Evolutionary conservation across 2,113 vertebrate species (phyloP).

Genomic region (Atrichornis clamosus): DNA sequence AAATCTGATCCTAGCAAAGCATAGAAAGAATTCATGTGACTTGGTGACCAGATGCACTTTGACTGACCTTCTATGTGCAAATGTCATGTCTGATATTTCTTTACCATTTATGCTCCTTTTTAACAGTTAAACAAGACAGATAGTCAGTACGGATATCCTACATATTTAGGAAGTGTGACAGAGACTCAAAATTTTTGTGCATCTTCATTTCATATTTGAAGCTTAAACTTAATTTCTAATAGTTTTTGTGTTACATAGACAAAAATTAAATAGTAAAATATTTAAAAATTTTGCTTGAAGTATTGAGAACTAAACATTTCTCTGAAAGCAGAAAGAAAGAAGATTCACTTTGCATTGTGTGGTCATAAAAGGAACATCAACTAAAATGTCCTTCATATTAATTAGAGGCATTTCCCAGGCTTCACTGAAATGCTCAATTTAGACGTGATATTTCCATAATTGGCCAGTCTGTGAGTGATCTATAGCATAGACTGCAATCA

Average conservation of each 20-base stretch:
- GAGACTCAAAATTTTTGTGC: not conserved
- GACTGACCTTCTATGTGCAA: not conserved
- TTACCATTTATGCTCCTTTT: not conserved
- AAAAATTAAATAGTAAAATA: not conserved
- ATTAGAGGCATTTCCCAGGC: not conserved
- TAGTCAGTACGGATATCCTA: not conserved
- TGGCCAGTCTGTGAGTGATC: not conserved
- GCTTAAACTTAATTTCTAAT: not conserved
- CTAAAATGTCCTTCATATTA: not conserved
- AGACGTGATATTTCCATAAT: not conserved
- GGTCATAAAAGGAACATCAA: not conserved
- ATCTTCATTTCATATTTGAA: not conserved
- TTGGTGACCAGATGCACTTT: not conserved
- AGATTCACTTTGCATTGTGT: not conserved
- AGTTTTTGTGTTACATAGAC: not conserved
- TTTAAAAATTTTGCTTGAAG: not conserved
- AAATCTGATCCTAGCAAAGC: not conserved
- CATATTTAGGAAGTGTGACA: not conserved
- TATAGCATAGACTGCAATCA: not conserved
- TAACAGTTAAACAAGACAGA: not conserved
- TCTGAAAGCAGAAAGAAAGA: not conserved
- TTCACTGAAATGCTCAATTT: not conserved
- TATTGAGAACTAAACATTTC: not conserved
- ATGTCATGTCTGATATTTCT: not conserved
- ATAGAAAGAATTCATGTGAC: not conserved